Evolutionary conservation across 2,797 vertebrate genomes (phyloP), one percentile per base, ranked within the genome.

Genomic region (Lerista edwardsae): DNA sequence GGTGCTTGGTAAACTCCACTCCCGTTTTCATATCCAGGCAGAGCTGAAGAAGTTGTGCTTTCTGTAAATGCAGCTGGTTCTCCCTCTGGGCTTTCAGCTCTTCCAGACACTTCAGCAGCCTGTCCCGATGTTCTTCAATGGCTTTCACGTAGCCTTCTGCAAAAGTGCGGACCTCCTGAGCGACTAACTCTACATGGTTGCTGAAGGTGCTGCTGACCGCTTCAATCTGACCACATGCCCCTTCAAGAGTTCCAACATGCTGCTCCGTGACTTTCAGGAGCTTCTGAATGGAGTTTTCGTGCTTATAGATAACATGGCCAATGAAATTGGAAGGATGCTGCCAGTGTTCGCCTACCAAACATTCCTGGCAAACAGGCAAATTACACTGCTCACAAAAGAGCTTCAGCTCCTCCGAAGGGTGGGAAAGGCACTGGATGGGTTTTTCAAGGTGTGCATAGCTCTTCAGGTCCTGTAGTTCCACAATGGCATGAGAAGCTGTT

Each of bases 311-410:
- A 8, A 96, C 96, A 0, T 96, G 96, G 4, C 86, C 44, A 0
- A 95, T 75, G 29, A 97, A 95, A 84, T 96, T 94, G 29, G 93
- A 98, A 59, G 86, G 90, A 84, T 99, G 98, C 76, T 97, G 97
- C 0, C 93, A 95, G 90, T 99, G 98, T 44, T 96, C 93, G 2
- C 94, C 95, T 39, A 95, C 92, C 4, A 96, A 88, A 0, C 98
- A 99, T n/a, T 98, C 96, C 84, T 93, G 92, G 91, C 98, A 99
- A 79, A 98, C 95, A 0, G 97, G 96, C 41, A 93, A 94, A 93
- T 98, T 97, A 9, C 98, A 98, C 65, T 95, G 94, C 93, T 97
- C 97, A 0, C 98, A 99, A 95, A 98, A 99, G 88, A 98, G 96
- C 17, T 95, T 94, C 10, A 99, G 95, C 93, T 98, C 97, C 95